Conservation (phyloP, 92 coral and sea anemone genomes). For the Actinostola sp. region DNA sequence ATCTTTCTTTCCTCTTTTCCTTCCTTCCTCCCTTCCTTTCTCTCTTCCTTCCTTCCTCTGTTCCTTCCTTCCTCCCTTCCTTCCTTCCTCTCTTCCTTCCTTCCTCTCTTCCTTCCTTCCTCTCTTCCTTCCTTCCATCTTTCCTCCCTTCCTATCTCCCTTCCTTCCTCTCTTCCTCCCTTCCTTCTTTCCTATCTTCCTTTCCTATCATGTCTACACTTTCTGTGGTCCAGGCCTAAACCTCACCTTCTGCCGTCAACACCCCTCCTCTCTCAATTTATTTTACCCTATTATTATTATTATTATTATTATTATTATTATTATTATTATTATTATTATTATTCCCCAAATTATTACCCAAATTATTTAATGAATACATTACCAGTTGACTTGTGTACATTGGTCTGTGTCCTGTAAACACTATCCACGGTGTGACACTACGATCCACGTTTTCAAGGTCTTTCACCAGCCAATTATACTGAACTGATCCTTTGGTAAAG, state of each 20-base stretch:
- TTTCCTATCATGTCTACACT: too few relatives aligned
- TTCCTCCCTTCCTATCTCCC: background rate
- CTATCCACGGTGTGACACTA: constrained; percentile 69
- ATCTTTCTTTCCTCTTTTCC: background rate
- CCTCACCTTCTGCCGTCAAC: too few relatives aligned
- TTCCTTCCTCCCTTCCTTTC: background rate
- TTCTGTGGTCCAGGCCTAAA: too few relatives aligned
- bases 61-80: background rate
- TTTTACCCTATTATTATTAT: too few relatives aligned
- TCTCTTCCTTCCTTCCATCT: too few relatives aligned
- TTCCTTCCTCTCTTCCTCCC: too few relatives aligned
- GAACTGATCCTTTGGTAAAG: constrained; percentile 65
- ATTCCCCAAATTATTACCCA: background rate
- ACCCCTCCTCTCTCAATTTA: background rate
- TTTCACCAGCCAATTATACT: constrained; percentile 70
- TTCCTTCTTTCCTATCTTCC: background rate
- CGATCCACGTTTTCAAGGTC: constrained; percentile 72
- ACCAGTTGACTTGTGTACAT: constrained; percentile 79
- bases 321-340: too few relatives aligned
- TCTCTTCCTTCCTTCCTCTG: background rate
- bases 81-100: background rate
- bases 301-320: too few relatives aligned
- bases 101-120: too few relatives aligned
- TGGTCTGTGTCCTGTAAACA: constrained; percentile 74
- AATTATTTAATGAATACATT: background rate